A percentile compares a stretch with the other conserved stretches of the same genome.
Evolutionary conservation across 2,797 vertebrate genomes (phyloP).

Genomic region (Bufotes viridis): DNA sequence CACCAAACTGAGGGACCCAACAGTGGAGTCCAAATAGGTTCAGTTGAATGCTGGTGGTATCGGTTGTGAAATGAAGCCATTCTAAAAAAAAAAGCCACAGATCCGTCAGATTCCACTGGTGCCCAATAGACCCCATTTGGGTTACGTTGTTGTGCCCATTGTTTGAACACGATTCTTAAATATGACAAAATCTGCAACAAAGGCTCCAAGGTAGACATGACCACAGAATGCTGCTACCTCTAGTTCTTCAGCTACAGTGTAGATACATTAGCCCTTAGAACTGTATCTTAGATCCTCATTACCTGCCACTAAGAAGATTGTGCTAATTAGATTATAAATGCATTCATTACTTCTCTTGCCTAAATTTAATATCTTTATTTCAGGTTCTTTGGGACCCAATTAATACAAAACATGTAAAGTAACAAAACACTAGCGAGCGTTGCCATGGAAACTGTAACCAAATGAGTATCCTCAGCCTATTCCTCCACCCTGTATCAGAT

Average conservation of each 20-base stretch:
- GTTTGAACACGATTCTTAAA: too few relatives aligned
- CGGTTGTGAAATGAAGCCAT: too few relatives aligned
- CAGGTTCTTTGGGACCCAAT: slow-evolving; percentile 49
- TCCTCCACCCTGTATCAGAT: slow-evolving; percentile 12
- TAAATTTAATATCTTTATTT: slow-evolving; percentile 38
- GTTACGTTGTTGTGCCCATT: too few relatives aligned
- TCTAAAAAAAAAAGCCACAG: too few relatives aligned
- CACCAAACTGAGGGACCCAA: too few relatives aligned
- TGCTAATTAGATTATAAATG: slow-evolving; percentile 37
- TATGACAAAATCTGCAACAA: too few relatives aligned
- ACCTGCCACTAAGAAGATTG: background rate
- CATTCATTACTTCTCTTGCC: slow-evolving; percentile 32
- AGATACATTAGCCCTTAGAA: background rate
- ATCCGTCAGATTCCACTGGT: too few relatives aligned
- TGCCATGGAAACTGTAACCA: slow-evolving; percentile 55
- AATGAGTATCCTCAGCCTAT: slow-evolving; percentile 33
- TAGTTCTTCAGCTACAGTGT: background rate
- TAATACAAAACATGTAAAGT: slow-evolving; percentile 44
- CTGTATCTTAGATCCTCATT: background rate
- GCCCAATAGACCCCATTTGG: too few relatives aligned
- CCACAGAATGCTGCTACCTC: background rate
- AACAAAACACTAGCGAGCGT: slow-evolving; percentile 45
- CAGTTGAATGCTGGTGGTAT: too few relatives aligned
- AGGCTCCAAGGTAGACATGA: too few relatives aligned
- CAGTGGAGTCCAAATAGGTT: too few relatives aligned